These are phyloP conservation scores for Psittacula derbiana DNA, from an alignment of 2,797 vertebrate species.

Conservation along the genomic window DNA sequence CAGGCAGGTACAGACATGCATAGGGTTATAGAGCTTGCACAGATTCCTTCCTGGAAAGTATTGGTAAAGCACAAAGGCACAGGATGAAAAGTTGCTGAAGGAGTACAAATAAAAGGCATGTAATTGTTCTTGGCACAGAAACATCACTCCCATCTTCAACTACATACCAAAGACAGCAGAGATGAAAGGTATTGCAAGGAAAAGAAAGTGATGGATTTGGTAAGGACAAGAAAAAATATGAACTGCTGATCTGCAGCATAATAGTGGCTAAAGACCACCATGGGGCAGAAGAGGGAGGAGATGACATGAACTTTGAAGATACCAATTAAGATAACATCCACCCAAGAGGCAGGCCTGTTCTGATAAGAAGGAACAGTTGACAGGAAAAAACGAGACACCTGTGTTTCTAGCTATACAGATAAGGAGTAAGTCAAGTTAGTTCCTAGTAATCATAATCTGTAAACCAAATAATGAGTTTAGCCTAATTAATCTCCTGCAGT, in stretches of 20 bases:
- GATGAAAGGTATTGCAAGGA: not conserved
- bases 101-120: not conserved
- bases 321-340: not conserved
- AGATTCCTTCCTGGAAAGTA: not conserved
- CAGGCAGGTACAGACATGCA: not conserved
- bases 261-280: not conserved
- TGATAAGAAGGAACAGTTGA: not conserved
- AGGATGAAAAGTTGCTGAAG: not conserved
- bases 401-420: not conserved
- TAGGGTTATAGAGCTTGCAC: not conserved
- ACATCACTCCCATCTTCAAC: not conserved
- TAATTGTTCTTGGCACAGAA: not conserved
- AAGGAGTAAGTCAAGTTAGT: not conserved
- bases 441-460: not conserved
- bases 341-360: not conserved
- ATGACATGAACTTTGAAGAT: not conserved
- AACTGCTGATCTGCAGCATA: not conserved
- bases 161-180: not conserved
- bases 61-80: not conserved
- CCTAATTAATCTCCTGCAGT: not conserved
- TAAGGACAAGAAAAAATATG: not conserved
- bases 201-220: not conserved
- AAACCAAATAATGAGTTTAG: not conserved
- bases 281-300: not conserved
- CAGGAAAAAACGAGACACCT: not conserved